Evolutionary conservation across 2,113 vertebrate genomes (phyloP), one percentile per base, ranked within the genome.

Genomic region (Amblyopsis rosae): DNA sequence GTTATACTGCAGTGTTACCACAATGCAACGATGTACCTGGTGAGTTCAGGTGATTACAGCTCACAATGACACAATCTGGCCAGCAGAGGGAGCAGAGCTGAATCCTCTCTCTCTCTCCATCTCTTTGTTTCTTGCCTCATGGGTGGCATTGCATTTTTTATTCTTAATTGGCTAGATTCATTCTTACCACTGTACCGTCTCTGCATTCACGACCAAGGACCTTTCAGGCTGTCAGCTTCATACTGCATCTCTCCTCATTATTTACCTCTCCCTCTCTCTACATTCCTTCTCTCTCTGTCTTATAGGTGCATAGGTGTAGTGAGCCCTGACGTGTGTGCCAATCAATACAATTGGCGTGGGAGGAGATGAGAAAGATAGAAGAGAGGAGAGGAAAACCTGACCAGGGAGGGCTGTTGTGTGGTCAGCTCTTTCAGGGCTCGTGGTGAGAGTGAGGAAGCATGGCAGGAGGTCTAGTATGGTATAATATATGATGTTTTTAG

Each of bases 41-140:
- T 81, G 83, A 86, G 79, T 86, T 63, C n/a, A 0, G 3, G 32
- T 26, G 41, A 35, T 63, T 49, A 15, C 45, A 49, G 69, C 41
- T 11, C n/a, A 4, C 57, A 73, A 69, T 62, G 5, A 47, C 68
- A n/a, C 2, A 0, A 1, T 3, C 51, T 45, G 1, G 13, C 82
- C 89, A 86, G 70, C 82, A 84, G 86, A 78, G 87, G 82, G 80
- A 4, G 77, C 79, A 62, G 26, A 3, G 19, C 17, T 19, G 4
- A 51, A 51, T 51, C 55, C 35, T 58, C 26, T 12, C 0, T 2
- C 17, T 32, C n/a, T 46, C 6, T 17, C 4, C 32, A 12, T 26
- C 57, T 48, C 8, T 55, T 35, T 16, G 12, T 48, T 6, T 16
- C 54, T 55, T 41, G 35, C 35, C 5, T 41, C 7, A 8, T 41